phyloP scores from a whole-genome alignment of 1,140 invertebrate genomes.

The Cardiocondyla obscurior region DNA sequence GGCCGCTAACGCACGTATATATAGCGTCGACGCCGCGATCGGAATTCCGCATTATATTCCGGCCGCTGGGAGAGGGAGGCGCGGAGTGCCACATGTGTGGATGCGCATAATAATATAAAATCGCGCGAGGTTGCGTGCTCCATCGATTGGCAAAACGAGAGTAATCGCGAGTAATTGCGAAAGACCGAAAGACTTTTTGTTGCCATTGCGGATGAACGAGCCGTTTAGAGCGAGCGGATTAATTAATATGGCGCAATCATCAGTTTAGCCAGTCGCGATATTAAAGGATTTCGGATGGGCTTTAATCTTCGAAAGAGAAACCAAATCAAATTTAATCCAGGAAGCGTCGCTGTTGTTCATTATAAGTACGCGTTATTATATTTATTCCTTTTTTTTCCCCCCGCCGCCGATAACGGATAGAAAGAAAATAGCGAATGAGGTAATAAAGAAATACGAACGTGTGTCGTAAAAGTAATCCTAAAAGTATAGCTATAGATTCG shows the following conservation, averaged over 20 bases:
- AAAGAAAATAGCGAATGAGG: background rate
- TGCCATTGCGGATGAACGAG: slow-evolving; percentile 44
- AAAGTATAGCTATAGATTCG: background rate
- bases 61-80: background rate
- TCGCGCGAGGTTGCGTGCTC: slow-evolving; percentile 33
- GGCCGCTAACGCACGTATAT: slow-evolving; percentile 37
- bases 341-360: slow-evolving; percentile 8
- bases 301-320: slow-evolving; percentile 27
- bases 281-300: slow-evolving; percentile 31
- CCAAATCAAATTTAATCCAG: slow-evolving; percentile 36
- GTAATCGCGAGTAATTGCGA: slow-evolving; percentile 63
- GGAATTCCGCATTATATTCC: slow-evolving; percentile 60
- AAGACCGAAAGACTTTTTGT: slow-evolving; percentile 50
- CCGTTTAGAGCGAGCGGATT: slow-evolving; percentile 36
- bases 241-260: slow-evolving; percentile 58
- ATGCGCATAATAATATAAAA: slow-evolving; percentile 67
- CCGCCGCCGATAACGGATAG: background rate
- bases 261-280: slow-evolving; percentile 1
- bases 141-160: slow-evolving; percentile 57
- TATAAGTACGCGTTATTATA: slow-evolving; percentile 4
- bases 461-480: background rate
- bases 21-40: slow-evolving; percentile 31
- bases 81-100: slow-evolving; percentile 7
- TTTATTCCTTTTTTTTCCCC: slow-evolving; percentile 36
- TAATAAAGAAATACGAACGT: background rate